Conservation (phyloP, 2,113 vertebrate genomes). For the Cheilinus undulatus region DNA sequence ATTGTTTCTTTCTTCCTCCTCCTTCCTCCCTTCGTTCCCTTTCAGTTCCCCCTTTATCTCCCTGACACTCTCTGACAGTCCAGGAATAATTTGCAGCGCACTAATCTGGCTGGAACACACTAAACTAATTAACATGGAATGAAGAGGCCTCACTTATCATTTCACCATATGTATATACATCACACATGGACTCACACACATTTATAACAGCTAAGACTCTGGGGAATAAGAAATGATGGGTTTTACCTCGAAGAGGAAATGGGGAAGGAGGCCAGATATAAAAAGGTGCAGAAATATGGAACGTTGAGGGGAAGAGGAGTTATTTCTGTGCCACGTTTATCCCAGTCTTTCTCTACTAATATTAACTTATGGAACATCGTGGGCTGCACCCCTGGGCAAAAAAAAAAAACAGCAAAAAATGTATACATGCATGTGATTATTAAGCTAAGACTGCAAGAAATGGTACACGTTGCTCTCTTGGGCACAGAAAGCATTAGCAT, state of each 20-base stretch:
- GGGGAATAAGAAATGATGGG: constrained; percentile 69
- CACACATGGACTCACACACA: constrained; percentile 32
- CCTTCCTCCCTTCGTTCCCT: background rate
- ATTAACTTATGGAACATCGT: constrained; percentile 57
- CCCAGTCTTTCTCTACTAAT: constrained; percentile 53
- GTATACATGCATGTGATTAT: constrained; percentile 42
- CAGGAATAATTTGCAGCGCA: constrained; percentile 61
- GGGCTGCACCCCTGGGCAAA: constrained; percentile 32
- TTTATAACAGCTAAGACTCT: constrained; percentile 46
- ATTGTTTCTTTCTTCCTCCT: background rate
- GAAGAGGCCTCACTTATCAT: constrained; percentile 73
- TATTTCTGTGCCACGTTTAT: constrained; percentile 64
- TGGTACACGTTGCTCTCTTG: constrained; percentile 14
- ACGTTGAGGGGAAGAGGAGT: constrained; percentile 38
- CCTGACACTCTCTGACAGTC: constrained; percentile 43
- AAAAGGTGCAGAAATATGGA: constrained; percentile 64
- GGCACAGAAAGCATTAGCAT: constrained; percentile 25
- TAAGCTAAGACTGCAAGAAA: constrained; percentile 29
- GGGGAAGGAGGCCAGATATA: constrained; percentile 76
- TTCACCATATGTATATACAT: constrained; percentile 68
- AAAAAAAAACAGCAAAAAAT: constrained; percentile 41
- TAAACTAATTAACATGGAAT: constrained; percentile 75
- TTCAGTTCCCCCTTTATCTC: constrained; percentile 21
- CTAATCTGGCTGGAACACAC: constrained; percentile 72
- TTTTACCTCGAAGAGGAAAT: constrained; percentile 70